A percentile compares a stretch with the other conserved stretches of the same genome.
Evolutionary conservation across 2,888 invertebrate species (phyloP).

Genomic region (Leptinotarsa rubiginosa): DNA sequence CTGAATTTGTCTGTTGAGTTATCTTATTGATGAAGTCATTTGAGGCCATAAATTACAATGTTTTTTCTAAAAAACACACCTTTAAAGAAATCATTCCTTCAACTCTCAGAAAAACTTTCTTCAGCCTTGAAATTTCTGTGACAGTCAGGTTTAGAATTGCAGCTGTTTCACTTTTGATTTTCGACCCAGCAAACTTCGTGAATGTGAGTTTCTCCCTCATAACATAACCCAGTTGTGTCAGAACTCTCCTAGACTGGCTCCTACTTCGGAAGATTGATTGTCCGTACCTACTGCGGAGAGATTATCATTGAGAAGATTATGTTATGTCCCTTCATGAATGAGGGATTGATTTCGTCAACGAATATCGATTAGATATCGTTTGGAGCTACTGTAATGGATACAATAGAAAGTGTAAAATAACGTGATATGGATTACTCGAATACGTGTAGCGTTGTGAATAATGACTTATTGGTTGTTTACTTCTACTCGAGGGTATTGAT

Average conservation of each 20-base stretch:
- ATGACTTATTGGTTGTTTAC: neutral
- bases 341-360: neutral
- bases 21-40: too few relatives aligned
- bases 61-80: too few relatives aligned
- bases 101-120: too few relatives aligned
- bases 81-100: too few relatives aligned
- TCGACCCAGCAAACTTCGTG: too few relatives aligned
- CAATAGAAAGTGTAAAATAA: slow-evolving; percentile 5
- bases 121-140: too few relatives aligned
- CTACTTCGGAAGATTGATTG: neutral
- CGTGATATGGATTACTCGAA: neutral
- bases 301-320: neutral
- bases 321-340: neutral
- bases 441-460: neutral
- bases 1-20: too few relatives aligned
- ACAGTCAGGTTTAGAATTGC: too few relatives aligned
- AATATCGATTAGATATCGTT: neutral
- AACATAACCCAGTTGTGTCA: neutral
- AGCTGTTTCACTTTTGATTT: too few relatives aligned
- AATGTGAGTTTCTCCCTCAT: neutral
- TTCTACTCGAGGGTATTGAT: too few relatives aligned
- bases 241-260: neutral
- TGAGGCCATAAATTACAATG: too few relatives aligned
- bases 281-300: neutral
- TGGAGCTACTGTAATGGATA: neutral